Conservation (phyloP, 2,888 invertebrate genomes). For the Hirtodrosophila histrioides region DNA sequence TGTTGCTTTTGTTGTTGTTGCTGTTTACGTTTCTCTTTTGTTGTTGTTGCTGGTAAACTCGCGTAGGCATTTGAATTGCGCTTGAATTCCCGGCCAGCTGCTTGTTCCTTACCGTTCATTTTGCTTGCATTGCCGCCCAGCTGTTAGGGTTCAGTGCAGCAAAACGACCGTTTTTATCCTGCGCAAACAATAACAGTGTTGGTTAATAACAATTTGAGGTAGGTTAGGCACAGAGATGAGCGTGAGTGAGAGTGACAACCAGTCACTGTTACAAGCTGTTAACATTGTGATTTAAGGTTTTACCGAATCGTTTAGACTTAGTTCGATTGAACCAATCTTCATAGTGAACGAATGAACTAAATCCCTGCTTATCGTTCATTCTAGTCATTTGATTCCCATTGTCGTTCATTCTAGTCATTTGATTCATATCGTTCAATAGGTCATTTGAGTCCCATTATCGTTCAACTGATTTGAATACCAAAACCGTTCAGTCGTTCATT, state of each 20-base stretch:
- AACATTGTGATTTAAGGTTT: no score
- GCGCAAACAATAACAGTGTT: neutral
- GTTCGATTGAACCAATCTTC: no score
- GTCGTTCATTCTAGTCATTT: no score
- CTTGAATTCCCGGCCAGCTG: slow-evolving; percentile 66
- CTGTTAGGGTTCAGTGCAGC: slow-evolving; percentile 41
- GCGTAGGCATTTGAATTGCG: slow-evolving; percentile 72
- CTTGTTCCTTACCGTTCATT: slow-evolving; percentile 63
- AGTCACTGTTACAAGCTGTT: slow-evolving; percentile 5
- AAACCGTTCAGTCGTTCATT: no score
- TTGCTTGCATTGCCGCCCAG: slow-evolving; percentile 54
- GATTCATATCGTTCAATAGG: no score
- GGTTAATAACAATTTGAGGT: slow-evolving; percentile 16
- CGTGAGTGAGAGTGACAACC: slow-evolving; percentile 3
- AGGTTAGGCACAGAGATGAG: slow-evolving; percentile 35
- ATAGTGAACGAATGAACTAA: no score
- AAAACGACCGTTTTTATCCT: slow-evolving; percentile 15
- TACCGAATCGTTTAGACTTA: no score
- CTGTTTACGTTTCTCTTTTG: slow-evolving; percentile 38
- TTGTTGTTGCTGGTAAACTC: slow-evolving; percentile 61
- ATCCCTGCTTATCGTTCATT: no score
- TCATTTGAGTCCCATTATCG: no score
- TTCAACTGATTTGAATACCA: no score
- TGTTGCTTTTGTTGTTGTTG: slow-evolving; percentile 34
- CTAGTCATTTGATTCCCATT: no score